phyloP scores from a whole-genome alignment of 2,797 vertebrate genomes.

The Gephyroberyx darwinii region DNA sequence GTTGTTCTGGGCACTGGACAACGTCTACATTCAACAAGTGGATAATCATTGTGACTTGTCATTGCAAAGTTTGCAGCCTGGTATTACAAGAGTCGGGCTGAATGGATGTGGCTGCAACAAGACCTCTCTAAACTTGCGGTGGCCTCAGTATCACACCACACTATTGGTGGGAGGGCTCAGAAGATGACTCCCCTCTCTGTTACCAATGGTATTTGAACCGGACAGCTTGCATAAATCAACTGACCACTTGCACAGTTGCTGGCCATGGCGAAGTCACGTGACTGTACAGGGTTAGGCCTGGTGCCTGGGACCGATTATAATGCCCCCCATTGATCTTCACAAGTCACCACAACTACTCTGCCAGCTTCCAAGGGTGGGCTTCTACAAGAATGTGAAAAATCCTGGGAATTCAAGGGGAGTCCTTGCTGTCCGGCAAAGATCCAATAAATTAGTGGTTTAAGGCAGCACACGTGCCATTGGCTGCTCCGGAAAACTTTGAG shows the following conservation, averaged over 20 bases:
- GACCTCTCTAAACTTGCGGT: conserved; percentile 5
- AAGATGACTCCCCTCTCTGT: conserved; percentile 33
- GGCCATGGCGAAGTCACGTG: conserved; percentile 62
- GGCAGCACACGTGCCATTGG: conserved; percentile 18
- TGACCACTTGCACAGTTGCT: conserved; percentile 38
- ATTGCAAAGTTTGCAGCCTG: conserved; percentile 11
- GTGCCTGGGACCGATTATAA: conserved; percentile 79
- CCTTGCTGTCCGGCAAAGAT: conserved; percentile 23
- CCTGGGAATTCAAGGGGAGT: conserved; percentile 69
- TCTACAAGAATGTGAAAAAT: conserved; percentile 76
- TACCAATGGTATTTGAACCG: conserved; percentile 31
- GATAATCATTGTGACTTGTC: conserved; percentile 13
- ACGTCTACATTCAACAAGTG: conserved; percentile 29
- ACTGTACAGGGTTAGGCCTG: conserved; percentile 47
- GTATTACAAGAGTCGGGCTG: background rate
- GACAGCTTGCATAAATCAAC: conserved; percentile 47
- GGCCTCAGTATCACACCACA: conserved; percentile 40
- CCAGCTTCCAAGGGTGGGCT: conserved; percentile 57
- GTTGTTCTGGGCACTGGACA: conserved; percentile 10
- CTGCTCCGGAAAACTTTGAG: conserved; percentile 19
- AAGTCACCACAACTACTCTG: conserved; percentile 42
- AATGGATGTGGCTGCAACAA: conserved; percentile 22
- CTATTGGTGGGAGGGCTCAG: conserved; percentile 28
- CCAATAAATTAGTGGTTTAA: conserved; percentile 48
- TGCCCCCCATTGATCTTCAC: conserved; percentile 75